Percentiles rank a stretch among this genome's conserved stretches.
These are phyloP conservation scores for Idaea dimidiata DNA, from an alignment of 2,888 invertebrate genomes.

Conservation along the genomic window DNA sequence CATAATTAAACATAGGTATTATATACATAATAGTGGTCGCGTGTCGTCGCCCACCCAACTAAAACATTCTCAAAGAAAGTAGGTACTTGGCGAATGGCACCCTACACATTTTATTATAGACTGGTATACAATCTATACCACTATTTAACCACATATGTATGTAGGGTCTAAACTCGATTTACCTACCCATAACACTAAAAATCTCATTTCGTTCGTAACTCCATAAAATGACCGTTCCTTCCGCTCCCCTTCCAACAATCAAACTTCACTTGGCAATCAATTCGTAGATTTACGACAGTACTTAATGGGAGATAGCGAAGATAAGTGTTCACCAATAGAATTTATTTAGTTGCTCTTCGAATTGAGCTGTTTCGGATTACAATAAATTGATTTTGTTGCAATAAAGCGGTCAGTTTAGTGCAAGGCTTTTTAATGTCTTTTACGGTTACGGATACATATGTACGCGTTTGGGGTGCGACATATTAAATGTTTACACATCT, in stretches of 20 bases:
- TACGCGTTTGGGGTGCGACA: neutral
- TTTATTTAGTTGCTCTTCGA: conserved; percentile 29
- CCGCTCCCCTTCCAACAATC: conserved; percentile 33
- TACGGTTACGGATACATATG: neutral
- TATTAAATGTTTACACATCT: neutral
- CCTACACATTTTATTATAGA: too few relatives aligned
- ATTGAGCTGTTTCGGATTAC: conserved; percentile 28
- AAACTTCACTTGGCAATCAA: conserved; percentile 47
- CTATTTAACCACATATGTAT: neutral
- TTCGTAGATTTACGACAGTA: conserved; percentile 48
- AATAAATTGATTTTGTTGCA: conserved; percentile 23
- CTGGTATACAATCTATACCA: too few relatives aligned
- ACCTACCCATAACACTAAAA: conserved; percentile 14
- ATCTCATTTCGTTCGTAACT: conserved; percentile 22
- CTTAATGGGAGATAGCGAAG: conserved; percentile 39
- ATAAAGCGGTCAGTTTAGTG: conserved; percentile 23
- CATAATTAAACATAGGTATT: too few relatives aligned
- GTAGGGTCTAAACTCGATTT: neutral
- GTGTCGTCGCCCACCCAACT: too few relatives aligned
- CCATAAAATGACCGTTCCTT: conserved; percentile 26
- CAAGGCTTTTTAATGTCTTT: conserved; percentile 23
- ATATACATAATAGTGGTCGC: too few relatives aligned
- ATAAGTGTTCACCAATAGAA: conserved; percentile 36
- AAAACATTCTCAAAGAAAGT: too few relatives aligned
- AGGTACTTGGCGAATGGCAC: too few relatives aligned